These are phyloP conservation scores for Aphelinus certus DNA, from an alignment of 1,140 invertebrate species.

Conservation along the genomic window DNA sequence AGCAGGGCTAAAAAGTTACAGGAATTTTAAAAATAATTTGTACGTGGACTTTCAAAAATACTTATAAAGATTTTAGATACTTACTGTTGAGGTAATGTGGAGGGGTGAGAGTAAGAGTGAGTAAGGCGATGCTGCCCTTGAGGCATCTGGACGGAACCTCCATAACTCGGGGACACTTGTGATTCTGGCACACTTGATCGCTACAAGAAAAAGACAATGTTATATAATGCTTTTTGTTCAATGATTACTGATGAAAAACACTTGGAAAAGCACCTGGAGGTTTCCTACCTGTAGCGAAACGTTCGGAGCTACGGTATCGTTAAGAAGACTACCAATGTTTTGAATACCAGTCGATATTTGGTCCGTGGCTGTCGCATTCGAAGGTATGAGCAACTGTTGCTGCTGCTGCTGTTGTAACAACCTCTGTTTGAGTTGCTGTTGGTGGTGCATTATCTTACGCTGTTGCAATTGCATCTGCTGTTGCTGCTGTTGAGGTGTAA, in stretches of 20 bases:
- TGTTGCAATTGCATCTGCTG: conserved; percentile 55
- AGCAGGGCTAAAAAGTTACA: conserved; percentile 50
- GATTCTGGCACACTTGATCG: conserved; percentile 77
- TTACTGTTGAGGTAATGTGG: conserved; percentile 63
- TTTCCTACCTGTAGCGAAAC: conserved; percentile 74
- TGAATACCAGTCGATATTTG: conserved; percentile 73
- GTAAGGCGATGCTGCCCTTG: conserved; percentile 63
- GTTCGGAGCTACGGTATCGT: conserved; percentile 83
- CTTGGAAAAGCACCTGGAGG: not conserved
- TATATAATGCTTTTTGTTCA: not conserved
- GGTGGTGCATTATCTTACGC: conserved; percentile 59
- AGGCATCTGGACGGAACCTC: conserved; percentile 65
- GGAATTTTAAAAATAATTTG: not conserved
- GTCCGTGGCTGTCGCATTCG: conserved; percentile 71
- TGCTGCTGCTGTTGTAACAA: conserved; percentile 76
- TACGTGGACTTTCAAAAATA: conserved; percentile 1
- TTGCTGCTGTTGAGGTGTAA: conserved; percentile 61
- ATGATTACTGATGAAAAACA: not conserved
- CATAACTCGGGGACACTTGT: conserved; percentile 76
- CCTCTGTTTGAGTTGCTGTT: conserved; percentile 68
- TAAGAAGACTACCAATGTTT: conserved; percentile 81
- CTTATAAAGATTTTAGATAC: conserved; percentile 38
- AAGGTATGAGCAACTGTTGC: conserved; percentile 74
- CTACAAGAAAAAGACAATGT: conserved; percentile 54
- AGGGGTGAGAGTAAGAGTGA: conserved; percentile 63